phyloP scores from a whole-genome alignment of 2,888 invertebrate genomes.

The Leptura quadrifasciata region DNA sequence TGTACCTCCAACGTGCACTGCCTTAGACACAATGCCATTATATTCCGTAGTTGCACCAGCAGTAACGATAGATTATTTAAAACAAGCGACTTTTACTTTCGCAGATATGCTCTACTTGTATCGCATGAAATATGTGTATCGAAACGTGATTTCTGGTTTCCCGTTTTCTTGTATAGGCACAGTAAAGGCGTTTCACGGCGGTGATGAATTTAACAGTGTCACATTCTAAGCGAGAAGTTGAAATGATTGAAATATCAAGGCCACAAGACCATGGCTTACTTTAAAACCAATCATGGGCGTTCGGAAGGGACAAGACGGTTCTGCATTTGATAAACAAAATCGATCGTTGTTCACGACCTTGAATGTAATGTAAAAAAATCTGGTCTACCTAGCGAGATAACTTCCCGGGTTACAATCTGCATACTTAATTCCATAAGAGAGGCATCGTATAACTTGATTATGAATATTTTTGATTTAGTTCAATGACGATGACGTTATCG shows the following conservation, averaged over 20 bases:
- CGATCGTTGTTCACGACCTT: background rate
- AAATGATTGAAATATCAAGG: conserved; percentile 66
- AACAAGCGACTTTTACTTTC: conserved; percentile 39
- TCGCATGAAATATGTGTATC: conserved; percentile 33
- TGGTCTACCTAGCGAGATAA: background rate
- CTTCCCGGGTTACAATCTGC: conserved; percentile 15
- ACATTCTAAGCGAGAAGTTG: conserved; percentile 57
- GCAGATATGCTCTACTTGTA: conserved; percentile 35
- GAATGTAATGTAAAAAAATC: background rate
- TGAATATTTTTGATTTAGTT: background rate
- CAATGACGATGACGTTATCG: background rate
- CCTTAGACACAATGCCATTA: conserved; percentile 16
- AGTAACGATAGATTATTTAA: conserved; percentile 11
- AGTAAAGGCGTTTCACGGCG: conserved; percentile 9
- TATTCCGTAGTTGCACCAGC: conserved; percentile 7
- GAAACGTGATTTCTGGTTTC: conserved; percentile 45
- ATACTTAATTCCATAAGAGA: background rate
- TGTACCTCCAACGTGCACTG: background rate
- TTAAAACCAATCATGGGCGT: conserved; percentile 46
- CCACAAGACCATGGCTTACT: conserved; percentile 63
- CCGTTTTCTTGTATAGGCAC: conserved; percentile 17
- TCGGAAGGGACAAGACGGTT: conserved; percentile 32
- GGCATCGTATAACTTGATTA: background rate
- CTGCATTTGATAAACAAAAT: conserved; percentile 17
- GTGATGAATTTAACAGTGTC: conserved; percentile 38